phyloP scores from a whole-genome alignment of 2,797 vertebrate genomes.

The Acanthornis magna region DNA sequence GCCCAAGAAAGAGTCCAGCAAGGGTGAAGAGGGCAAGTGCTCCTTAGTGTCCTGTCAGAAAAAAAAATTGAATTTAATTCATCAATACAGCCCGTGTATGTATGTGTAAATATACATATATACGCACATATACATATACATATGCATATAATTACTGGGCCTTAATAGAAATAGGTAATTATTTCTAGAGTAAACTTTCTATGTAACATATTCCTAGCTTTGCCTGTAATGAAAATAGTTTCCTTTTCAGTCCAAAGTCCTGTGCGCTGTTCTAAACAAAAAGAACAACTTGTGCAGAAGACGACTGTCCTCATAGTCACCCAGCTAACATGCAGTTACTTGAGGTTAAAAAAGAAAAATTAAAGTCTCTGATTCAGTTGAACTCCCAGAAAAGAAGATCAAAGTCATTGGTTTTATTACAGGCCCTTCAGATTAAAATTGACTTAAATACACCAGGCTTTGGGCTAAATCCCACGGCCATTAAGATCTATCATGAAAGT shows the following conservation, averaged over 20 bases:
- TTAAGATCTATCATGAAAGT: slow-evolving; percentile 11
- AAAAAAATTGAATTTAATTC: neutral
- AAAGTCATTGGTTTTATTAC: slow-evolving; percentile 34
- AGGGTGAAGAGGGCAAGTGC: neutral
- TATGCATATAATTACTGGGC: neutral
- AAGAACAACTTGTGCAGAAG: neutral
- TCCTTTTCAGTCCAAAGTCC: neutral
- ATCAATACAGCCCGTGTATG: neutral
- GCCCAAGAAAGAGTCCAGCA: neutral
- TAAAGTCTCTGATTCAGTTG: neutral
- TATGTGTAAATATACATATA: neutral
- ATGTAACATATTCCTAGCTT: neutral
- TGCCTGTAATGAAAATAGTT: neutral
- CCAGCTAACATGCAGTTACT: neutral
- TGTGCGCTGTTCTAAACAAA: neutral
- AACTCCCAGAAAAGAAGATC: slow-evolving; percentile 12
- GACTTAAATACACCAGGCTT: slow-evolving; percentile 23
- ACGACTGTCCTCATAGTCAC: neutral
- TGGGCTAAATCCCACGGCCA: slow-evolving; percentile 13
- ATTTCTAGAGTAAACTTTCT: neutral
- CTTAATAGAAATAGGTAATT: neutral
- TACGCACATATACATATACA: neutral
- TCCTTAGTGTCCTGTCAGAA: neutral
- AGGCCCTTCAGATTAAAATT: slow-evolving; percentile 19
- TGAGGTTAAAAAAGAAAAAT: neutral